Conservation (phyloP, 92 coral and sea anemone species). For the Metridium senile region DNA sequence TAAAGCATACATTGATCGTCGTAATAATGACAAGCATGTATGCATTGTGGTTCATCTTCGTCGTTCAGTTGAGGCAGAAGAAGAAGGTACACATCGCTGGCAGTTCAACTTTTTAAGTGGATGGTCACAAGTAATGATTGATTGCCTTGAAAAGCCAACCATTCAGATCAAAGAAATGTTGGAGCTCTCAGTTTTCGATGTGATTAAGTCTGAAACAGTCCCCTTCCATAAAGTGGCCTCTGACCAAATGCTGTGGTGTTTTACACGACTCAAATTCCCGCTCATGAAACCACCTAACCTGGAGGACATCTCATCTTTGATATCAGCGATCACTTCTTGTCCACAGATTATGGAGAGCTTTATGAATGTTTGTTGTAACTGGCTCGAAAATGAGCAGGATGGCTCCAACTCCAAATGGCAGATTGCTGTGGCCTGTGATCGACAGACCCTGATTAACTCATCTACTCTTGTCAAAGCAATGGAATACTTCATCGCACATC, state of each 20-base stretch:
- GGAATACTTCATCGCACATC: slow-evolving; percentile 74
- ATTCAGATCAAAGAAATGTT: slow-evolving; percentile 69
- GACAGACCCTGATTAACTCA: slow-evolving; percentile 76
- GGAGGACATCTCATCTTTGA: slow-evolving; percentile 47
- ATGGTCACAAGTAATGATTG: slow-evolving; percentile 90
- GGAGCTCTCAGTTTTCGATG: slow-evolving; percentile 43
- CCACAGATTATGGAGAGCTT: slow-evolving; percentile 55
- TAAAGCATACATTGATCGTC: slow-evolving; percentile 28
- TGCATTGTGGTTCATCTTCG: slow-evolving; percentile 88
- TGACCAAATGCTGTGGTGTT: slow-evolving; percentile 89
- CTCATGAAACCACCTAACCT: slow-evolving; percentile 47
- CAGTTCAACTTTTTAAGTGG: slow-evolving; percentile 96
- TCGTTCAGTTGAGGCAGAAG: slow-evolving; percentile 49
- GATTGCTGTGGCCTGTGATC: slow-evolving; percentile 85
- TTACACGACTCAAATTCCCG: slow-evolving; percentile 82
- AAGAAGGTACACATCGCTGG: slow-evolving; percentile 56
- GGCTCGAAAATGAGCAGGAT: slow-evolving; percentile 49
- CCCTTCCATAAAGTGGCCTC: slow-evolving; percentile 65
- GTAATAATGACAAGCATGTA: slow-evolving; percentile 59
- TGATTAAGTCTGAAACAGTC: slow-evolving; percentile 47
- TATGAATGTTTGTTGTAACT: slow-evolving; percentile 52
- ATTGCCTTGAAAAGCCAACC: slow-evolving; percentile 72
- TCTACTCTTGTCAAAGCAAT: slow-evolving; percentile 85
- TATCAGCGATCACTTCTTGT: slow-evolving; percentile 49
- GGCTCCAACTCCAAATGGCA: slow-evolving; percentile 63